A percentile compares a stretch with the other conserved stretches of the same genome.
These are phyloP conservation scores for Miichthys miiuy DNA, from an alignment of 2,797 vertebrate genomes.

Conservation along the genomic window DNA sequence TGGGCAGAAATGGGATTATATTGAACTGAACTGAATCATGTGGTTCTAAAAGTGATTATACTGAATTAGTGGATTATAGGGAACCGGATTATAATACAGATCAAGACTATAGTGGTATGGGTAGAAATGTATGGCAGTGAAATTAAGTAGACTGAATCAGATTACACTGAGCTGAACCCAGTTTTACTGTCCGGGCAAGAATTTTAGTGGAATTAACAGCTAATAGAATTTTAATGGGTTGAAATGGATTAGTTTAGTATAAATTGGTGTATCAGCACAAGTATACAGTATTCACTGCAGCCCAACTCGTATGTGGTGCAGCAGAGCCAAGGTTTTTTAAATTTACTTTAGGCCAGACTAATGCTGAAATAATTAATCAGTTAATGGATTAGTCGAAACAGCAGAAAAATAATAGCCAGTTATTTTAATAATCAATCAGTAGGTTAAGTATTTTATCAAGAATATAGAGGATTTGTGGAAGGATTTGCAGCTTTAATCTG, in stretches of 20 bases:
- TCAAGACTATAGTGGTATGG: constrained; percentile 35
- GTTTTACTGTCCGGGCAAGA: constrained; percentile 23
- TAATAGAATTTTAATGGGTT: constrained; percentile 20
- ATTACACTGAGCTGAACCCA: constrained; percentile 49
- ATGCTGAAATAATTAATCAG: not conserved
- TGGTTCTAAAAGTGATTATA: constrained; percentile 66
- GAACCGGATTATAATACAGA: constrained; percentile 60
- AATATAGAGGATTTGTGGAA: not conserved
- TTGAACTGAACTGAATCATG: constrained; percentile 66
- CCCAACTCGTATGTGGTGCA: not conserved
- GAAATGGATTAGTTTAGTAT: constrained; percentile 22
- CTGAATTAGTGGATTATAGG: constrained; percentile 64
- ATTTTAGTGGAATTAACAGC: constrained; percentile 5
- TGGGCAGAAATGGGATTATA: constrained; percentile 69
- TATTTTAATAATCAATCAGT: constrained; percentile 4
- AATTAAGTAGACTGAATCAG: constrained; percentile 42
- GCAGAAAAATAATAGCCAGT: not conserved
- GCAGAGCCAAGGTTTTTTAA: not conserved
- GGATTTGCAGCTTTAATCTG: not conserved
- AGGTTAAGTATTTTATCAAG: not conserved
- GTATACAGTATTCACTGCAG: not conserved
- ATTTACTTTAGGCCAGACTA: not conserved
- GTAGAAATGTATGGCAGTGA: constrained; percentile 25
- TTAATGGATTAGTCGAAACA: not conserved
- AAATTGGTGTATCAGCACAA: not conserved